These are phyloP conservation scores for Phaethornis superciliosus DNA, from an alignment of 2,113 vertebrate genomes.

Conservation along the genomic window DNA sequence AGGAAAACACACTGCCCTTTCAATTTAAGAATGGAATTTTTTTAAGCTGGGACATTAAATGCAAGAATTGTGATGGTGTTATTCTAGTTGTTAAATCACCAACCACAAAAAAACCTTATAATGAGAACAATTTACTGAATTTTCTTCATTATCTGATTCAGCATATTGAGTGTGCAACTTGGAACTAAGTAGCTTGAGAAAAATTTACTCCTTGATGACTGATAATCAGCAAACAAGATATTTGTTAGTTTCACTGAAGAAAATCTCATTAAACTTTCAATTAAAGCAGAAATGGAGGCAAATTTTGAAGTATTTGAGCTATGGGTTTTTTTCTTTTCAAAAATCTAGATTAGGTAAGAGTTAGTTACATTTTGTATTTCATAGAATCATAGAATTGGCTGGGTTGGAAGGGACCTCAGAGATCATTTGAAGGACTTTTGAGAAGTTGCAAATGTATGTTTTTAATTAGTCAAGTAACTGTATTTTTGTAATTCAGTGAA, in stretches of 20 bases:
- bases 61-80: neutral
- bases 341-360: neutral
- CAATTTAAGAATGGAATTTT: neutral
- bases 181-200: neutral
- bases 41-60: neutral
- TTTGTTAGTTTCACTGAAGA: neutral
- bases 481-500: neutral
- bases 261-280: neutral
- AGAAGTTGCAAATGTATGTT: neutral
- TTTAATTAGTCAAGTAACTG: neutral
- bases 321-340: neutral
- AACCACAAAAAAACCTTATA: neutral
- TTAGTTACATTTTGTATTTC: neutral
- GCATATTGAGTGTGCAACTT: neutral
- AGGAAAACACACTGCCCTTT: neutral
- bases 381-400: no score
- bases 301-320: neutral
- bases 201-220: neutral
- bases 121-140: neutral
- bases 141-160: neutral
- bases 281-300: neutral
- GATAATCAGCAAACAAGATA: neutral
- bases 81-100: neutral
- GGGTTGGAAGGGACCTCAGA: no score
- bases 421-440: neutral